Evolutionary conservation across 2,797 vertebrate genomes (phyloP), one percentile per base, ranked within the genome.

Genomic region (Distichodus sexfasciatus): DNA sequence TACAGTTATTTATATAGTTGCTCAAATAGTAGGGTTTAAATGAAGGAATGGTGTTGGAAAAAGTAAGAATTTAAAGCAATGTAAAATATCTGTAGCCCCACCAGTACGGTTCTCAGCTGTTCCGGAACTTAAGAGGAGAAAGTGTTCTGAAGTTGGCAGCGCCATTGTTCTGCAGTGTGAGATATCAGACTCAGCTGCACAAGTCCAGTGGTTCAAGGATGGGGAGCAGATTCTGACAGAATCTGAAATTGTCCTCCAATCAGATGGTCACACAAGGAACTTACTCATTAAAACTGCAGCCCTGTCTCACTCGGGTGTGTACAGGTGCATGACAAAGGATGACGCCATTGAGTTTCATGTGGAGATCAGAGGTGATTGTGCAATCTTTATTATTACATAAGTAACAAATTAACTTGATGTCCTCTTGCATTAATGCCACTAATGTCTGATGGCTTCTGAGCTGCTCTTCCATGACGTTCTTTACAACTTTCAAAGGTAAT

Each of bases 291-390:
- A 87, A 55, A 85, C 84, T 70, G 87, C 89, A 78, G 85, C 86
- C 63, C 75, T 76, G 73, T 79, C 84, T 76, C 87, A 92, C 74
- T 84, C 89, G 69, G 89, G 90, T 75, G 82, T 87, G 75, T 93
- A 91, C 84, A 87, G 79, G 84, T 92, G 91, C 75, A 83, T 76
- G 67, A 87, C 90, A 64, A 79, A 80, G 66, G 90, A 93, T 75
- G 91, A 93, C 83, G 66, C 79, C 65, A 29, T 90, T 79, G 85
- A 87, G 71, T 93, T 92, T 87, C 87, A 87, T 78, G 90, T 93
- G 79, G 84, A 88, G 44, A 93, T 99, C 74, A 85, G 88, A 87
- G 94, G 96, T 98, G 88, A 97, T 89, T 88, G 82, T 84, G 65
- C 66, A 72, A 71, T 84, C 82, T 83, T 82, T 85, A 66, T 85